Evolutionary conservation across 2,797 vertebrate genomes (phyloP).

Genomic region (Ateles fusciceps): DNA sequence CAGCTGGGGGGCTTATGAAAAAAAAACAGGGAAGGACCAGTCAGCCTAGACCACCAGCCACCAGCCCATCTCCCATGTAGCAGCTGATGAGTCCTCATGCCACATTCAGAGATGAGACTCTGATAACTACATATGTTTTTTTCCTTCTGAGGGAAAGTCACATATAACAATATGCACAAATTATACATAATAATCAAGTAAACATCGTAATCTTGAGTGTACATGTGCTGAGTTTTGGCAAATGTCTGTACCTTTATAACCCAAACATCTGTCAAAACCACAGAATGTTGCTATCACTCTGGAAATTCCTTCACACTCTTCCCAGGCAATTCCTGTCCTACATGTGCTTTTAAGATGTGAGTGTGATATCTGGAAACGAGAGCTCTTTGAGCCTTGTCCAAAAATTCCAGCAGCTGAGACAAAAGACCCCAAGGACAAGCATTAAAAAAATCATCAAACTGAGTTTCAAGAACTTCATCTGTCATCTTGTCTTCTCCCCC

Average conservation of each 20-base stretch:
- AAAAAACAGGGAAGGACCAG: not conserved
- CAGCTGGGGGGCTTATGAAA: not conserved
- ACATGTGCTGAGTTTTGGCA: not conserved
- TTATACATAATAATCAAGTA: not conserved
- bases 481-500: not conserved
- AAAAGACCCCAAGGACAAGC: not conserved
- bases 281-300: not conserved
- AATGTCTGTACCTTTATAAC: not conserved
- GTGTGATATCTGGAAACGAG: not conserved
- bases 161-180: not conserved
- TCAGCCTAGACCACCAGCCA: not conserved
- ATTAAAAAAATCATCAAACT: not conserved
- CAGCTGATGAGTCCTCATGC: not conserved
- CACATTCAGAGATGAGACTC: not conserved
- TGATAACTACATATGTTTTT: not conserved
- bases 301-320: not conserved
- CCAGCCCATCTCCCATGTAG: not conserved
- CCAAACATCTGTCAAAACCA: not conserved
- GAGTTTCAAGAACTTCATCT: not conserved
- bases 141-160: not conserved
- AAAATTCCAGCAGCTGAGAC: not conserved
- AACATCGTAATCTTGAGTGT: not conserved
- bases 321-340: not conserved
- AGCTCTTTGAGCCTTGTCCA: not conserved
- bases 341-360: not conserved